These are phyloP conservation scores for Pseudococcus jackbeardsleyi DNA, from an alignment of 2,888 invertebrate species.

Conservation along the genomic window DNA sequence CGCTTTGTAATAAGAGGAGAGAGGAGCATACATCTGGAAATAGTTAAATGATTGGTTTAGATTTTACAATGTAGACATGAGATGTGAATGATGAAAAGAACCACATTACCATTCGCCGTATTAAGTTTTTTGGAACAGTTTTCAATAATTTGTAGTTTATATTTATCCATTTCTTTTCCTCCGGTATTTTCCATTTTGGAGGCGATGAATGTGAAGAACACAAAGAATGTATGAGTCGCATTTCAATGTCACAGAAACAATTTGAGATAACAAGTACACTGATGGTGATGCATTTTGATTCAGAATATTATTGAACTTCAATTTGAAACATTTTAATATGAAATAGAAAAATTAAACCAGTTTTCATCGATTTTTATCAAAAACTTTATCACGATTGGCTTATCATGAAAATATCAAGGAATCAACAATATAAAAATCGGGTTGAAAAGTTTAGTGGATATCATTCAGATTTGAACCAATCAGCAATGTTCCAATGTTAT, in stretches of 20 bases:
- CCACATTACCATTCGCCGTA: not conserved
- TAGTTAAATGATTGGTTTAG: not conserved
- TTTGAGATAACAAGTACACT: not conserved
- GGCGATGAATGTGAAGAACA: not conserved
- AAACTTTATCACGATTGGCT: not conserved
- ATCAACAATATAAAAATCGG: not conserved
- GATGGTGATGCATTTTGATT: not conserved
- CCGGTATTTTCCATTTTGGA: constrained; percentile 19
- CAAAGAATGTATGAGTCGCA: not conserved
- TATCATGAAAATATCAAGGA: not conserved
- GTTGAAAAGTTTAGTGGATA: not conserved
- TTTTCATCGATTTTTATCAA: no score
- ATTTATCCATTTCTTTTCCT: not conserved
- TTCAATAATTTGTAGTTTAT: not conserved
- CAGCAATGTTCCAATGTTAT: not conserved
- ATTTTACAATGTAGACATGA: not conserved
- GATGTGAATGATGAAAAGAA: not conserved
- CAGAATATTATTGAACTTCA: not conserved
- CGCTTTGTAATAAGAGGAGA: not conserved
- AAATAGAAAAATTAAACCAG: not conserved
- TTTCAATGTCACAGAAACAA: not conserved
- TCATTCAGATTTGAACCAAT: not conserved
- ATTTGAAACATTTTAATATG: not conserved
- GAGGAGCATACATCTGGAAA: not conserved
- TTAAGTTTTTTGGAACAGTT: not conserved